Evolutionary conservation across 2,888 invertebrate species (phyloP).

Genomic region (Antitype chi): DNA sequence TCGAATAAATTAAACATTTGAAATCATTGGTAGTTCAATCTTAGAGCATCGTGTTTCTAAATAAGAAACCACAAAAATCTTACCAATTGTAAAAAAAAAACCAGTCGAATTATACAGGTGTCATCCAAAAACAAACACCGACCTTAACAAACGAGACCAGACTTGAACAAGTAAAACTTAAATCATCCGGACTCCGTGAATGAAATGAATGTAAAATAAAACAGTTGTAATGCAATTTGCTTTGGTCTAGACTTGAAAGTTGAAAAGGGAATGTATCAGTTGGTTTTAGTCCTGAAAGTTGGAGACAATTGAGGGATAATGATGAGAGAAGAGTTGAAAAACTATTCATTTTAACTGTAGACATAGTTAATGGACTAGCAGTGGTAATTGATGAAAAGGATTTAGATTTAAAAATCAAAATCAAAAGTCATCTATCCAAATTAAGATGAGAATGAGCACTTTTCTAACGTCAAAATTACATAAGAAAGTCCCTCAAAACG

Average conservation of each 20-base stretch:
- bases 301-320: constrained; percentile 31
- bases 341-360: neutral
- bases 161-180: constrained; percentile 61
- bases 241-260: constrained; percentile 47
- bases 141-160: constrained; percentile 39
- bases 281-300: constrained; percentile 41
- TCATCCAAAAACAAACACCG: constrained; percentile 43
- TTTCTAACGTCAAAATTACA: too few species aligned
- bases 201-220: constrained; percentile 63
- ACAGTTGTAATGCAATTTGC: constrained; percentile 61
- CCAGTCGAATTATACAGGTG: constrained; percentile 44
- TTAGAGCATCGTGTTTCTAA: neutral
- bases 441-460: too few species aligned
- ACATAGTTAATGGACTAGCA: neutral
- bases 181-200: constrained; percentile 56
- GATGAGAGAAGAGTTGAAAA: constrained; percentile 7
- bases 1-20: neutral
- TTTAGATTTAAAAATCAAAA: neutral
- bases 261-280: constrained; percentile 42
- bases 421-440: too few species aligned
- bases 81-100: constrained; percentile 15
- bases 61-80: constrained; percentile 4
- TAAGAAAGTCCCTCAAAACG: too few species aligned
- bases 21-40: neutral
- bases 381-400: too few species aligned